Conservation (phyloP, 2,797 vertebrate species). For the Helarctos malayanus region DNA sequence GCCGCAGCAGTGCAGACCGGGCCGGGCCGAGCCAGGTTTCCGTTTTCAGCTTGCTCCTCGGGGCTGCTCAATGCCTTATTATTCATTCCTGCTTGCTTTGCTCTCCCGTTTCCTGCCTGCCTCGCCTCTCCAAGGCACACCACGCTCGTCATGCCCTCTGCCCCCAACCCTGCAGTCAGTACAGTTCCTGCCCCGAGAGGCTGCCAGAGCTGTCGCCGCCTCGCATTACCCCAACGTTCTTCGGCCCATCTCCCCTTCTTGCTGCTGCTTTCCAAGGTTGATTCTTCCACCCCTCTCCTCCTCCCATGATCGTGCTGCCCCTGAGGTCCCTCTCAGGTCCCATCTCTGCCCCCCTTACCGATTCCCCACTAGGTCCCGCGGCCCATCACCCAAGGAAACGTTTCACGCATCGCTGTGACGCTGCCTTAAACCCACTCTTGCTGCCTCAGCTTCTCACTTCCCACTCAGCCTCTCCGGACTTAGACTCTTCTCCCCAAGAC, state of each 20-base stretch:
- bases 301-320: neutral
- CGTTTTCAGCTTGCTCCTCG: neutral
- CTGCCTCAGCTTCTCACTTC: neutral
- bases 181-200: neutral
- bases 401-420: neutral
- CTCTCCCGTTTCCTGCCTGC: neutral
- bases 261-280: neutral
- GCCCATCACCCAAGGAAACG: neutral
- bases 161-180: neutral
- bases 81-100: neutral
- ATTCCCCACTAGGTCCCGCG: neutral
- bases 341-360: neutral
- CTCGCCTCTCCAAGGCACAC: neutral
- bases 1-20: rapidly evolving
- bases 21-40: neutral
- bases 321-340: neutral
- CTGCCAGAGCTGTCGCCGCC: neutral
- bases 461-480: neutral
- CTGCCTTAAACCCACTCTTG: neutral
- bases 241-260: neutral
- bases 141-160: neutral
- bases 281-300: neutral
- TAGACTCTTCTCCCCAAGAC: neutral
- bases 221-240: neutral
- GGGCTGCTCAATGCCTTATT: neutral